Percentiles rank a stretch among this genome's conserved stretches.
These are phyloP conservation scores for Drosophila tani DNA, from an alignment of 1,140 invertebrate species.

Conservation along the genomic window DNA sequence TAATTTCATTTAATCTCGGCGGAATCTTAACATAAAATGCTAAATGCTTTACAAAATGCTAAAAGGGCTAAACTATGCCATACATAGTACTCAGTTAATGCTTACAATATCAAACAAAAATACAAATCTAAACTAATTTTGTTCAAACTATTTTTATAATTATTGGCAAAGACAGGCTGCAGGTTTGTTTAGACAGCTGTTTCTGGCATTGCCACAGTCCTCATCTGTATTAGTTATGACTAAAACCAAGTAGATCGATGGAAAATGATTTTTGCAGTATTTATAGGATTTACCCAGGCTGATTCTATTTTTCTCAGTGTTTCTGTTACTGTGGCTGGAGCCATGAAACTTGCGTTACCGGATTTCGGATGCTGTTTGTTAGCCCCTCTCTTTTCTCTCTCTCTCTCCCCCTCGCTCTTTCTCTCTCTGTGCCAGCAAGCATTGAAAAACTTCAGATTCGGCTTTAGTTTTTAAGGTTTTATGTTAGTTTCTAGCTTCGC, in stretches of 20 bases:
- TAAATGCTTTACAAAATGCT: too few relatives aligned
- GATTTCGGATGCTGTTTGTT: conserved; percentile 74
- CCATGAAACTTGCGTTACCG: conserved; percentile 79
- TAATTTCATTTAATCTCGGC: too few relatives aligned
- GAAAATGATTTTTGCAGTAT: too few relatives aligned
- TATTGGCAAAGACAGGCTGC: too few relatives aligned
- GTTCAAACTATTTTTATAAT: too few relatives aligned
- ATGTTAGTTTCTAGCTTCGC: conserved; percentile 28
- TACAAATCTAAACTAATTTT: too few relatives aligned
- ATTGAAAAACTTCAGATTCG: conserved; percentile 41
- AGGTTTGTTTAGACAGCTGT: neutral
- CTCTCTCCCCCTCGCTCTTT: neutral
- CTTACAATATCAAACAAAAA: too few relatives aligned
- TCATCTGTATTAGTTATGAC: neutral
- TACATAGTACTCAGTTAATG: too few relatives aligned
- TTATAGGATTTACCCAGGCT: neutral
- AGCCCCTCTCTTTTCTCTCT: neutral
- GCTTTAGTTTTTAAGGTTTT: conserved; percentile 33
- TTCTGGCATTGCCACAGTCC: neutral
- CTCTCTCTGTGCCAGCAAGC: conserved; percentile 25
- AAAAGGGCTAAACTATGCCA: too few relatives aligned
- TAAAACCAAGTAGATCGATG: too few relatives aligned
- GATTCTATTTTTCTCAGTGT: conserved; percentile 12
- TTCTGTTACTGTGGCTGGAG: conserved; percentile 16
- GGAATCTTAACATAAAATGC: too few relatives aligned